These are phyloP conservation scores for Rhorus exstirpatorius DNA, from an alignment of 2,888 invertebrate species.

Conservation along the genomic window DNA sequence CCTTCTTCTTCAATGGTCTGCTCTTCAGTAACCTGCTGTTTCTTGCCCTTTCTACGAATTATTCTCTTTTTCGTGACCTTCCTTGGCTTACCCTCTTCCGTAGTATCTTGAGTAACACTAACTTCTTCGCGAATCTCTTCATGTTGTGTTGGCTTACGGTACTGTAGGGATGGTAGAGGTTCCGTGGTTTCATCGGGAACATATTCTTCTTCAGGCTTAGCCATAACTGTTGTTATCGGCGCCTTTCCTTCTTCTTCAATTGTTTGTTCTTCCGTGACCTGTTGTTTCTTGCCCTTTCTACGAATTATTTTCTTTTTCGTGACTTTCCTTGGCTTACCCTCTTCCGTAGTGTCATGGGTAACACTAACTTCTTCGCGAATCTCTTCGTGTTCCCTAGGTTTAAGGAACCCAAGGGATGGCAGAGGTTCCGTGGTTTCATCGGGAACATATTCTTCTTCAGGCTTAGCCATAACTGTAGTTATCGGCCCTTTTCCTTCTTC, in stretches of 20 bases:
- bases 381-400: constrained; percentile 76
- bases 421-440: constrained; percentile 67
- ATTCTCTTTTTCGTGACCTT: constrained; percentile 82
- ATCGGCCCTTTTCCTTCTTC: constrained; percentile 84
- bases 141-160: constrained; percentile 68
- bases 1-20: constrained; percentile 84
- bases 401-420: constrained; percentile 42
- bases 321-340: constrained; percentile 75
- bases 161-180: constrained; percentile 80
- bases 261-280: constrained; percentile 85
- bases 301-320: constrained; percentile 85
- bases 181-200: no score
- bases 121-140: constrained; percentile 74
- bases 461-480: constrained; percentile 82
- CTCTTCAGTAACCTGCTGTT: constrained; percentile 86
- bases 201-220: no score
- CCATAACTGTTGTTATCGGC: constrained; percentile 83
- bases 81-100: constrained; percentile 82
- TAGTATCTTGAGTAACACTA: constrained; percentile 76
- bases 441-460: constrained; percentile 69
- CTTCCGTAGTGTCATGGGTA: constrained; percentile 75
- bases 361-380: constrained; percentile 73
- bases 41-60: constrained; percentile 81
- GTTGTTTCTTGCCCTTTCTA: constrained; percentile 83
- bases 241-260: constrained; percentile 84